phyloP scores from a whole-genome alignment of 92 coral and sea anemone genomes.

The Nematostella vectensis region DNA sequence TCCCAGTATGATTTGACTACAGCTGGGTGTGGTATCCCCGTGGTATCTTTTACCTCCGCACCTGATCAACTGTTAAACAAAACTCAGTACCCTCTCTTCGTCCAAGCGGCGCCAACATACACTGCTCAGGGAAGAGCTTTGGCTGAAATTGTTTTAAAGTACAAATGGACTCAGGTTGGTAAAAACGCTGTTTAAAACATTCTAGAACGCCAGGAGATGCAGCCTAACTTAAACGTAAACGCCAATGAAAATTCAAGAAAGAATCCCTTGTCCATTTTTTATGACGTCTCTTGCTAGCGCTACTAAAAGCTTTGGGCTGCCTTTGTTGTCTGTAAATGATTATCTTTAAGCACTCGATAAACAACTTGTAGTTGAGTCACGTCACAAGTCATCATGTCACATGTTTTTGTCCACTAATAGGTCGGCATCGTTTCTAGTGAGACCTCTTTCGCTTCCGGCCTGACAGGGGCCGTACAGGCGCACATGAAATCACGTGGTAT shows the following conservation, averaged over 20 bases:
- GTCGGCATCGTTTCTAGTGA: background rate
- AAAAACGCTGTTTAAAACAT: too few species aligned
- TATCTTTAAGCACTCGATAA: too few species aligned
- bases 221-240: too few species aligned
- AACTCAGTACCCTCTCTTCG: background rate
- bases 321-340: too few species aligned
- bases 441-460: background rate
- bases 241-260: too few species aligned
- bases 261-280: too few species aligned
- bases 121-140: conserved; percentile 1
- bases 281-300: too few species aligned
- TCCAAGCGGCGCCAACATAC: background rate
- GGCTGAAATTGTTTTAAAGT: conserved; percentile 1
- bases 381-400: too few species aligned
- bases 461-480: background rate
- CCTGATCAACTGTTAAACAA: background rate
- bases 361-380: too few species aligned
- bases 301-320: too few species aligned
- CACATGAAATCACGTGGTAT: background rate
- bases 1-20: too few species aligned
- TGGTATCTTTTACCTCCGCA: background rate
- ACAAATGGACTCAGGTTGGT: background rate
- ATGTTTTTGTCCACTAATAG: background rate
- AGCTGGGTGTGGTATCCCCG: background rate
- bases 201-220: too few species aligned